Evolutionary conservation across 92 coral and sea anemone species (phyloP), one percentile per base, ranked within the genome.

Genomic region (Porites rus): DNA sequence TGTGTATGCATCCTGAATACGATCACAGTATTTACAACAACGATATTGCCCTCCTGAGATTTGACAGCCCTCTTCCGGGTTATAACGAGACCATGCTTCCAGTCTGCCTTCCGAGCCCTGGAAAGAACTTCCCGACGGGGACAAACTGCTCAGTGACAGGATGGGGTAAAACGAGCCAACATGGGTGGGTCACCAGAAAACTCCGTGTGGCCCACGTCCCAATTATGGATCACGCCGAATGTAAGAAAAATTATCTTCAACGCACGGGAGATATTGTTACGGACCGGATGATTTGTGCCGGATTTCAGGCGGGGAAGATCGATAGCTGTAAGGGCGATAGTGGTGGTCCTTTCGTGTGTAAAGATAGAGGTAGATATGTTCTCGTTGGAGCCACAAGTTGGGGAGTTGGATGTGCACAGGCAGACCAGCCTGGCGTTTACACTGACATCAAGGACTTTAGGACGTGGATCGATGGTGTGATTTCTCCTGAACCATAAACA

Each of bases 271-370:
- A 88, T 63, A 58, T 68, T 58, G 90, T 94, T 18, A 87, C 91
- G 2, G 88, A 92, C 62, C 84, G 89, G 28, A 92, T 94, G 95
- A 84, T 94, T 51, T 94, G 98, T 75, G 98, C 98, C 25, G 98
- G 96, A 31, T 88, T 81, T 85, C 85, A 89, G 46, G 85, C 61
- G 20, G 98, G 98, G n/a, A 83, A 85, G 69, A 82, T 92, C 17
- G 98, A 94, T 59, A 85, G 96, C 59, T 94, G 98, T 66, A 93
- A 92, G 88, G 98, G 98, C 1, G 98, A 94, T 81, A 92, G 96
- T 38, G 98, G 98, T 14, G 98, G 98, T 1, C 98, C 98, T 4
- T 92, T 94, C 20, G 98, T 94, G 72, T 94, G 98, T 51, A 61
- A 74, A 64, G 92, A 93, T 20, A 72, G 75, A 0, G 93, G 90